phyloP scores from a whole-genome alignment of 2,888 invertebrate genomes.

The Pegoplata infirma region DNA sequence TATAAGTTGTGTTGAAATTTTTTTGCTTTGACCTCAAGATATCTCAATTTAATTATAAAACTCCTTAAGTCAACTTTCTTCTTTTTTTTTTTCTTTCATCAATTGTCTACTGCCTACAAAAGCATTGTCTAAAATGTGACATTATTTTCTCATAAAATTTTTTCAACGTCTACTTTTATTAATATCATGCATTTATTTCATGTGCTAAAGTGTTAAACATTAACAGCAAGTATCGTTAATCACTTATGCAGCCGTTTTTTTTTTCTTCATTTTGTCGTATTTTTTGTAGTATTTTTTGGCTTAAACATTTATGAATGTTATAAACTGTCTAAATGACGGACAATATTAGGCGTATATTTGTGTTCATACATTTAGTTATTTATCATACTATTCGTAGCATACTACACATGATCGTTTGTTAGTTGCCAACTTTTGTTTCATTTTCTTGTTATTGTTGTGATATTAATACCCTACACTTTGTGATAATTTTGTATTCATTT shows the following conservation, averaged over 20 bases:
- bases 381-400: constrained; percentile 48
- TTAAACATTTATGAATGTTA: constrained; percentile 26
- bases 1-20: too few species aligned
- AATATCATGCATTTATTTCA: constrained; percentile 29
- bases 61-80: too few species aligned
- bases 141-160: too few species aligned
- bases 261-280: not conserved
- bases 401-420: constrained; percentile 54
- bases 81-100: too few species aligned
- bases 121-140: too few species aligned
- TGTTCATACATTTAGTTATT: constrained; percentile 50
- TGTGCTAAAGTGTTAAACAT: constrained; percentile 55
- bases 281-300: not conserved
- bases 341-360: constrained; percentile 53
- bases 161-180: too few species aligned
- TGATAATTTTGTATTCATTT: too few species aligned
- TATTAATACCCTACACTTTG: too few species aligned
- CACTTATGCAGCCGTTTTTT: constrained; percentile 24
- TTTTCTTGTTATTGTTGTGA: constrained; percentile 33
- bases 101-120: too few species aligned
- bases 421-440: constrained; percentile 52
- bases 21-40: too few species aligned
- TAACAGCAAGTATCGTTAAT: constrained; percentile 55
- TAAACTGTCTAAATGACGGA: constrained; percentile 47
- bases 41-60: too few species aligned